phyloP scores from a whole-genome alignment of 2,888 invertebrate genomes.

The Dermolepida albohirtum region DNA sequence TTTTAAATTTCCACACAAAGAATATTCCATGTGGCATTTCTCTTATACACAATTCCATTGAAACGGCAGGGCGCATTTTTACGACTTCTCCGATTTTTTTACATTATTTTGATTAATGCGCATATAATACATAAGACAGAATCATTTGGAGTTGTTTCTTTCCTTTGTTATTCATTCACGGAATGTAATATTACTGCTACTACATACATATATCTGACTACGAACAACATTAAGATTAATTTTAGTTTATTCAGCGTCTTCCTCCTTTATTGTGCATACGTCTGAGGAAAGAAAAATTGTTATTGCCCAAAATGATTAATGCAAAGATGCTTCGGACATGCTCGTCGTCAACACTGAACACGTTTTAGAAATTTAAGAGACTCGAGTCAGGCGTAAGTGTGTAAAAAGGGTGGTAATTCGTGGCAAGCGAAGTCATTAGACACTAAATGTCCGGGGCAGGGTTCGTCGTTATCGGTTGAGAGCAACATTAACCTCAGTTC shows the following conservation, averaged over 20 bases:
- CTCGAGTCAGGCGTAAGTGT: background rate
- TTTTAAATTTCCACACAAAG: too few relatives aligned
- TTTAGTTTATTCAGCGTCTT: slow-evolving; percentile 5
- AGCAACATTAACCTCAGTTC: slow-evolving; percentile 54
- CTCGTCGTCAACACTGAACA: background rate
- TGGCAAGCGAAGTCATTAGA: slow-evolving; percentile 57
- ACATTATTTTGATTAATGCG: slow-evolving; percentile 24
- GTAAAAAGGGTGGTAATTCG: slow-evolving; percentile 54
- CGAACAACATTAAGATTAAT: slow-evolving; percentile 11
- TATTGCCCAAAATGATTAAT: slow-evolving; percentile 33
- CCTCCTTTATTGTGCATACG: background rate
- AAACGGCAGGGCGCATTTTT: slow-evolving; percentile 4
- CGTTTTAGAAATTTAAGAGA: background rate
- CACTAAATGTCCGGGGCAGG: slow-evolving; percentile 56
- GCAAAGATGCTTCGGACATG: slow-evolving; percentile 9
- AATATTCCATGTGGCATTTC: background rate
- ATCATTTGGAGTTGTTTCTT: background rate
- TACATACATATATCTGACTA: too few relatives aligned
- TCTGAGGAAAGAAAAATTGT: slow-evolving; percentile 31
- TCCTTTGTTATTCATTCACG: too few relatives aligned
- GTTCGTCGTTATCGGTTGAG: slow-evolving; percentile 56
- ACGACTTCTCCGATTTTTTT: background rate
- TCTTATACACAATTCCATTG: background rate
- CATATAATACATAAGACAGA: slow-evolving; percentile 2
- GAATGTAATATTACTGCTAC: background rate